Base-by-base conservation (phyloP, 2,797 vertebrate genomes). In the Clarias platycephalus region DNA sequence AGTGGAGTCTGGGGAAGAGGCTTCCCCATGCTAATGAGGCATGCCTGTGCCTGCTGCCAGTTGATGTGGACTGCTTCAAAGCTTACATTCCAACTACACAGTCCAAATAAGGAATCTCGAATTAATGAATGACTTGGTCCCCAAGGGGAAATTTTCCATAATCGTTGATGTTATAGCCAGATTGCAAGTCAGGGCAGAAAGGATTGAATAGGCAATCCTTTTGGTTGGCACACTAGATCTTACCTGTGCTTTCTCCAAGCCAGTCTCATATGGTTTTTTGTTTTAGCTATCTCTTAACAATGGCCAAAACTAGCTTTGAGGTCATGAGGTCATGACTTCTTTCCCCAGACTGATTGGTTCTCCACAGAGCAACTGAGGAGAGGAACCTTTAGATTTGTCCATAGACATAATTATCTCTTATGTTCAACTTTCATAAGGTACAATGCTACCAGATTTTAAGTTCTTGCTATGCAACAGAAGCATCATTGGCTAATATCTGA, bases 91-190 rank as follows among this genome's bases (percentile, higher is more conserved):
- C 7, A 44, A 44, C 40, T 44, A 44, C 40, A 44, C 92, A 94
- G 93, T 94, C 95, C 93, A 94, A 95, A 95, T 93, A 94, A 95
- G 92, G 91, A 44, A 91, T 94, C 94, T 94, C 93, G 94, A 94
- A 95, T 95, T 92, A 95, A 95, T 95, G 93, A 94, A 94, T 94
- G 91, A 91, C 90, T 93, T 90, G 88, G 91, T 95, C 93, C 93
- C 93, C 84, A 86, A 92, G 93, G 94, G 91, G 89, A 94, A 92
- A 94, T 95, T 95, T 95, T 92, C 91, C 89, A 93, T 94, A 93
- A 95, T 95, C 93, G 92, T 91, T 90, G 91, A 87, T 92, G 84
- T 62, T 81, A 58, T 86, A 85, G 67, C 37, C 81, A 62, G 31
- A 68, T 83, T 66, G 31, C 63, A 68, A 89, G 88, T 89, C 18